These are phyloP conservation scores for Venturia canescens DNA, from an alignment of 1,140 invertebrate genomes.

Conservation along the genomic window DNA sequence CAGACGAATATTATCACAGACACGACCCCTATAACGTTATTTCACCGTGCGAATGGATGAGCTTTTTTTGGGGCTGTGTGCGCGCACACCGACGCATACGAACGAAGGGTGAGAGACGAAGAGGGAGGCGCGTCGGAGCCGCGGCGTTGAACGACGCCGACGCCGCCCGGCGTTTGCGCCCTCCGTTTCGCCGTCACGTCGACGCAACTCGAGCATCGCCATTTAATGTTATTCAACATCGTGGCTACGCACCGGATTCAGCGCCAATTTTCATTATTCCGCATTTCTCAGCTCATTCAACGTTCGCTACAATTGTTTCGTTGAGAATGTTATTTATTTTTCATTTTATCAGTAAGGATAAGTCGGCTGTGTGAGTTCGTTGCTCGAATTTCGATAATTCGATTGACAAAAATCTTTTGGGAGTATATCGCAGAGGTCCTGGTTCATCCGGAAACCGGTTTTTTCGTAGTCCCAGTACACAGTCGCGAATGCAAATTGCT, in stretches of 20 bases:
- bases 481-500: no score
- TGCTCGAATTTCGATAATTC: no score
- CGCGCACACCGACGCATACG: background rate
- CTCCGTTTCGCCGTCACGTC: slow-evolving; percentile 23
- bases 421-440: no score
- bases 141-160: slow-evolving; percentile 49
- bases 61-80: slow-evolving; percentile 47
- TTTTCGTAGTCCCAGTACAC: no score
- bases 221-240: slow-evolving; percentile 20
- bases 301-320: background rate
- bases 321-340: no score
- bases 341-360: no score
- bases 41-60: slow-evolving; percentile 49
- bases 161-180: slow-evolving; percentile 63
- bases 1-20: background rate
- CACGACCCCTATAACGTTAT: background rate
- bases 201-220: slow-evolving; percentile 11
- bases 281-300: background rate
- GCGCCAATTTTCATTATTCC: background rate
- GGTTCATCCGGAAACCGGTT: no score
- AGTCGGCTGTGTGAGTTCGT: no score
- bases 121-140: slow-evolving; percentile 46
- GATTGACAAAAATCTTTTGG: no score
- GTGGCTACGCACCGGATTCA: background rate
- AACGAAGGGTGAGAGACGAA: slow-evolving; percentile 48